phyloP scores from a whole-genome alignment of 1,140 invertebrate genomes.

The Pectinophora gossypiella region DNA sequence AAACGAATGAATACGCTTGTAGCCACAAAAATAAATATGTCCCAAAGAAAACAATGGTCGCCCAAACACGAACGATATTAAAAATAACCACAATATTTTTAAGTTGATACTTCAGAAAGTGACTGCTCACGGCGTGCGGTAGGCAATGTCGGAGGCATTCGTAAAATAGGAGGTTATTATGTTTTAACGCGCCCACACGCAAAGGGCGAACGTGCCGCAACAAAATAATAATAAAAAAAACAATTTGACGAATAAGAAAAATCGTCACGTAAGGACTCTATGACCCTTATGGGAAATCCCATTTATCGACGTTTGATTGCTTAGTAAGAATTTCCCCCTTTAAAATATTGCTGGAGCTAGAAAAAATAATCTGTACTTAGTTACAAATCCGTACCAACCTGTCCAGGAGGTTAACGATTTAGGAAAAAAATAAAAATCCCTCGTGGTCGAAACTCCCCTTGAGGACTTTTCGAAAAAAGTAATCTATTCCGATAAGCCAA shows the following conservation, averaged over 20 bases:
- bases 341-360: conserved; percentile 30
- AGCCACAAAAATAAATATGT: conserved; percentile 49
- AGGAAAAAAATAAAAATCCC: conserved; percentile 47
- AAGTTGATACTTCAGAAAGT: conserved; percentile 53
- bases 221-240: conserved; percentile 27
- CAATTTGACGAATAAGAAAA: conserved; percentile 42
- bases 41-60: conserved; percentile 59
- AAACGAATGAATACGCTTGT: conserved; percentile 41
- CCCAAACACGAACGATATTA: conserved; percentile 34
- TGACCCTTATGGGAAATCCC: conserved; percentile 28
- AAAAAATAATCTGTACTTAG: conserved; percentile 31
- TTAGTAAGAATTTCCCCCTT: conserved; percentile 18
- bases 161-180: conserved; percentile 45
- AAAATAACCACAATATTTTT: conserved; percentile 46
- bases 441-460: conserved; percentile 33
- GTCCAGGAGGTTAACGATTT: conserved; percentile 36
- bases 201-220: conserved; percentile 40
- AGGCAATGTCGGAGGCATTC: conserved; percentile 43
- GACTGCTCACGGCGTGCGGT: conserved; percentile 51
- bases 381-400: conserved; percentile 16
- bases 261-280: conserved; percentile 37
- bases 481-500: conserved; percentile 73
- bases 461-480: conserved; percentile 67
- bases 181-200: conserved; percentile 56
- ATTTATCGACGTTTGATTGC: not conserved